Percentiles rank a stretch among this genome's conserved stretches.
Conservation (phyloP, 2,888 invertebrate genomes). For the Napeogenes inachia region DNA sequence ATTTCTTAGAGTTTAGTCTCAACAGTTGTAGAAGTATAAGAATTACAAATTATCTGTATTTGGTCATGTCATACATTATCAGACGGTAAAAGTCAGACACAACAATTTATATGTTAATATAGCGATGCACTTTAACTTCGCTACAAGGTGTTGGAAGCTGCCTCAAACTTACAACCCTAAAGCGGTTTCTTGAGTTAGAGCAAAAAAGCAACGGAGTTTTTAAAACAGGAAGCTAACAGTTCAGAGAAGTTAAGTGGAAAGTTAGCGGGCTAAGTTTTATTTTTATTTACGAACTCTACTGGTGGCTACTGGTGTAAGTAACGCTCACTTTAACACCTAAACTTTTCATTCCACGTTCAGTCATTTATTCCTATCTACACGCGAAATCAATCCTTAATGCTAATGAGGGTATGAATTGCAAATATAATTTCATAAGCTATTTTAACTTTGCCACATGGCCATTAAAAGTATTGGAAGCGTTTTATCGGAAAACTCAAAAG, state of each 20-base stretch:
- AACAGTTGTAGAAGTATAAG: no score
- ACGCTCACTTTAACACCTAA: constrained; percentile 48
- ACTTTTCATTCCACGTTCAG: constrained; percentile 24
- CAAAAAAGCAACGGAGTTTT: constrained; percentile 65
- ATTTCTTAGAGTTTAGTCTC: no score
- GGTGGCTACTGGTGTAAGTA: constrained; percentile 43
- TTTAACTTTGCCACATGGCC: constrained; percentile 60
- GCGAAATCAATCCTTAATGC: constrained; percentile 28
- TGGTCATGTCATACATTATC: no score
- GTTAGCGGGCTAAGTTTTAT: constrained; percentile 62
- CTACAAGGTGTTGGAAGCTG: constrained; percentile 65
- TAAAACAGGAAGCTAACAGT: constrained; percentile 73
- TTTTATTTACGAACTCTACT: constrained; percentile 63
- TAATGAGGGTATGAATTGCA: constrained; percentile 49
- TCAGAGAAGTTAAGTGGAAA: constrained; percentile 71
- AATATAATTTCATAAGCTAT: constrained; percentile 61
- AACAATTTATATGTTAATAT: constrained; percentile 30
- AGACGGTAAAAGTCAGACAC: no score
- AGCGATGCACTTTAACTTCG: constrained; percentile 40
- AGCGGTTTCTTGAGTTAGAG: constrained; percentile 57
- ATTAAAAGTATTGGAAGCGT: constrained; percentile 68
- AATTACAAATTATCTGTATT: no score
- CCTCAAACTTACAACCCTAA: constrained; percentile 67
- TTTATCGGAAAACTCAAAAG: constrained; percentile 69
- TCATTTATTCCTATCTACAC: constrained; percentile 25